Conservation (phyloP, 2,797 vertebrate genomes). For the Fistularia commersonii region DNA sequence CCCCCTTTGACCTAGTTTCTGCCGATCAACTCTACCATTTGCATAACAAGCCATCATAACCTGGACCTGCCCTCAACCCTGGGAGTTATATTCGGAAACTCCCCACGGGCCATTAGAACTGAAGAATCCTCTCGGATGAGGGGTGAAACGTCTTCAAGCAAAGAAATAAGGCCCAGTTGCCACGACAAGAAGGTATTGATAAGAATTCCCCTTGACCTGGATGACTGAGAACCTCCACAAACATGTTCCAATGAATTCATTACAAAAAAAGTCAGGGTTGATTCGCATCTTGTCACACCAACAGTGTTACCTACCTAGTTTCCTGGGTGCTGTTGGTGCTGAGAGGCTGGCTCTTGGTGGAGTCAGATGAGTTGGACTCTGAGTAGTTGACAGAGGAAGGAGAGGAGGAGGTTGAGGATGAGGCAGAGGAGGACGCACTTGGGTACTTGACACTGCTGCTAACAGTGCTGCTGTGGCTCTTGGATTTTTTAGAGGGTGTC, state of each 20-base stretch:
- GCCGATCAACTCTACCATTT: too few species aligned
- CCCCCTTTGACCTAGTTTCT: too few species aligned
- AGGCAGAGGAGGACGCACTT: constrained; percentile 83
- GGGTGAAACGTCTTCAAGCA: too few species aligned
- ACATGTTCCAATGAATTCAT: background rate
- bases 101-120: too few species aligned
- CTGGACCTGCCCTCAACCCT: too few species aligned
- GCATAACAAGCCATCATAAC: too few species aligned
- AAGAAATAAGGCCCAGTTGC: too few species aligned
- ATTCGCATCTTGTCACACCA: background rate
- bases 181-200: too few species aligned
- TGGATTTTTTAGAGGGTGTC: constrained; percentile 86
- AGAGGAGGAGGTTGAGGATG: constrained; percentile 92
- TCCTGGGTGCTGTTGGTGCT: constrained; percentile 96
- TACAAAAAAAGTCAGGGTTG: background rate
- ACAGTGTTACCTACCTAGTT: constrained; percentile 81
- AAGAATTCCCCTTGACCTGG: too few species aligned
- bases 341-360: constrained; percentile 96
- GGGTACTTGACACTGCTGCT: constrained; percentile 83
- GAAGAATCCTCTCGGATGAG: too few species aligned
- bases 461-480: constrained; percentile 68
- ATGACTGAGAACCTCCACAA: too few species aligned
- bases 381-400: constrained; percentile 97
- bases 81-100: too few species aligned
- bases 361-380: constrained; percentile 97